A percentile compares a stretch with the other conserved stretches of the same genome.
These are phyloP conservation scores for Branchellion lobata DNA, from an alignment of 2,888 invertebrate genomes.

Conservation along the genomic window DNA sequence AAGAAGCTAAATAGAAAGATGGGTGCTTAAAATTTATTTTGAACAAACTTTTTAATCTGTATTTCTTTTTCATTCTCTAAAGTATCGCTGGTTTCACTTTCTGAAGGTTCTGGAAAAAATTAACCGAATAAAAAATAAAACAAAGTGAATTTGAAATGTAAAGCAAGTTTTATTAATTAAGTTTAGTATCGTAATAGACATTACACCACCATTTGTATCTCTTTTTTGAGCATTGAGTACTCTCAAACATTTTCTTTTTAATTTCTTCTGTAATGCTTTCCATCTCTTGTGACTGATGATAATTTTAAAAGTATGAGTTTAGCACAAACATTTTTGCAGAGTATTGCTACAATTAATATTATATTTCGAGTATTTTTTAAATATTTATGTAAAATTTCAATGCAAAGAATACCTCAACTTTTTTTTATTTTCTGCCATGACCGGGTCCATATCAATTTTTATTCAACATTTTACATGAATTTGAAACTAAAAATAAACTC, in stretches of 20 bases:
- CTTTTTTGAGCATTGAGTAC: background rate
- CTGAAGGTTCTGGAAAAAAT: background rate
- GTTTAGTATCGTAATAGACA: background rate
- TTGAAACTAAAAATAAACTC: no score
- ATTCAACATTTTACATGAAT: no score
- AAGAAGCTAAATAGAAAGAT: background rate
- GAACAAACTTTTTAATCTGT: background rate
- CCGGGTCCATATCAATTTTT: no score
- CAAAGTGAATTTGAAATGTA: background rate
- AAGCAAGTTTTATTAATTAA: no score
- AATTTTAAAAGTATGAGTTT: no score
- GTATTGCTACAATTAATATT: no score
- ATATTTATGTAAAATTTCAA: no score
- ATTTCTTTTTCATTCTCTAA: background rate
- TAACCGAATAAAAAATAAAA: background rate
- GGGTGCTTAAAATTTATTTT: background rate
- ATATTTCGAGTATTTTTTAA: no score
- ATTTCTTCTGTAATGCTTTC: constrained; percentile 1
- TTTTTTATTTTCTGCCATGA: no score
- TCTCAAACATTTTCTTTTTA: background rate
- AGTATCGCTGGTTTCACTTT: background rate
- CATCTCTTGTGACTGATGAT: background rate
- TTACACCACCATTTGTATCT: background rate
- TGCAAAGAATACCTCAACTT: no score
- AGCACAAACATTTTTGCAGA: no score